These are phyloP conservation scores for Synaphobranchus kaupii DNA, from an alignment of 2,797 vertebrate species.

Conservation along the genomic window DNA sequence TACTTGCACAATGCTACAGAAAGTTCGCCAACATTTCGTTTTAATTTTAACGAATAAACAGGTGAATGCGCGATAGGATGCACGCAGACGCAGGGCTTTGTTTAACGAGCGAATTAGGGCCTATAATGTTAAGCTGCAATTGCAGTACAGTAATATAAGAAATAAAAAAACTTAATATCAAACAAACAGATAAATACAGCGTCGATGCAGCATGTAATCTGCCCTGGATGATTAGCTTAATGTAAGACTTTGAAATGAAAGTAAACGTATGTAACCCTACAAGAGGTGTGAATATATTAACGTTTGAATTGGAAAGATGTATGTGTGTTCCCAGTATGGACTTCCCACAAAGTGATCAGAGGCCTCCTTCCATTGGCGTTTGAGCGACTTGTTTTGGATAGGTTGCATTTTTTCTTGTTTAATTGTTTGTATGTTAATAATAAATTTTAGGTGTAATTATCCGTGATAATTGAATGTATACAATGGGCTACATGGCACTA, in stretches of 20 bases:
- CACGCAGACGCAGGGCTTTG: neutral
- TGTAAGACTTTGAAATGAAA: neutral
- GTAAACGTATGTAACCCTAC: neutral
- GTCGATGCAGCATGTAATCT: neutral
- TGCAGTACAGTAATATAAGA: conserved; percentile 5
- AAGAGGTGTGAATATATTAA: neutral
- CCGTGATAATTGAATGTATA: neutral
- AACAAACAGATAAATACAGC: neutral
- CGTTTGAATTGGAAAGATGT: neutral
- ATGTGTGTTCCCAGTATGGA: neutral
- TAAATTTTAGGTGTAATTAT: neutral
- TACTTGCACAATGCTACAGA: neutral
- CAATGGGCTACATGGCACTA: neutral
- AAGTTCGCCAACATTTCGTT: neutral
- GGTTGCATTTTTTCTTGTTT: neutral
- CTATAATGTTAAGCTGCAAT: neutral
- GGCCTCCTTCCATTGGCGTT: neutral
- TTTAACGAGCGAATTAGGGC: conserved; percentile 17
- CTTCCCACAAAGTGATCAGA: neutral
- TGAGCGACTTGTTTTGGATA: neutral
- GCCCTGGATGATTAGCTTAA: neutral
- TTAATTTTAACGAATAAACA: neutral
- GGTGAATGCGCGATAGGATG: neutral
- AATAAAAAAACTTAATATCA: neutral
- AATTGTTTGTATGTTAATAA: too few relatives aligned